Conservation (phyloP, 2,888 invertebrate genomes). For the Parasteatoda lunata region DNA sequence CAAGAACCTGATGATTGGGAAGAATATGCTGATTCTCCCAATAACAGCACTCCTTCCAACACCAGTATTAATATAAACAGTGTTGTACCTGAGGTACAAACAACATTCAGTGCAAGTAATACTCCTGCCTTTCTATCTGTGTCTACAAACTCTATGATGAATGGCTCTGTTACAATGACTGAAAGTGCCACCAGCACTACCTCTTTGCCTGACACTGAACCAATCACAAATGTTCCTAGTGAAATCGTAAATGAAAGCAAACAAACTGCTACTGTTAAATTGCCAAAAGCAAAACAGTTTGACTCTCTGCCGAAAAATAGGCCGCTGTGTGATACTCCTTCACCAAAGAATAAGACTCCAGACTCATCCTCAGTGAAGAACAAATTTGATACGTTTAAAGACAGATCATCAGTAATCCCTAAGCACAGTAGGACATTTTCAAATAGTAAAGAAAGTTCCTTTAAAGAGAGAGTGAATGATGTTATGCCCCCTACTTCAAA, state of each 20-base stretch:
- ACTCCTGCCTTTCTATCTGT: conserved; percentile 43
- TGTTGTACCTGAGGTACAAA: conserved; percentile 48
- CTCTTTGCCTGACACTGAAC: conserved; percentile 49
- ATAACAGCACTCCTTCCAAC: conserved; percentile 43
- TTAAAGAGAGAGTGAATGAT: conserved; percentile 55
- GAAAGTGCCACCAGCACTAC: conserved; percentile 31
- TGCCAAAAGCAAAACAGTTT: conserved; percentile 56
- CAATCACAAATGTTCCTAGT: conserved; percentile 61
- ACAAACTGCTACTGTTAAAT: conserved; percentile 42
- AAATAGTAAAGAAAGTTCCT: conserved; percentile 60
- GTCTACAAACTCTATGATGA: conserved; percentile 61
- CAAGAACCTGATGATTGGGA: conserved; percentile 49
- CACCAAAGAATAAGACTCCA: conserved; percentile 67
- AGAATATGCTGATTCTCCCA: conserved; percentile 36
- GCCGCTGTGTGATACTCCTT: conserved; percentile 57
- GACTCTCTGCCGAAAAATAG: conserved; percentile 59
- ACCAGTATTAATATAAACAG: conserved; percentile 62
- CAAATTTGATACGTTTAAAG: conserved; percentile 62
- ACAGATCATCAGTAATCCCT: conserved; percentile 30
- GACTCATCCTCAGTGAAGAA: conserved; percentile 56
- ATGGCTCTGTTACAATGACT: conserved; percentile 36
- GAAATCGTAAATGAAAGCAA: conserved; percentile 40
- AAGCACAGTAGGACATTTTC: conserved; percentile 61
- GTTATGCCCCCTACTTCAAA: conserved; percentile 38
- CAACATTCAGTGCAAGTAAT: conserved; percentile 30